Percentiles rank a stretch among this genome's conserved stretches.
Evolutionary conservation across 2,888 invertebrate species (phyloP).

Genomic region (Tricholauxania praeusta): DNA sequence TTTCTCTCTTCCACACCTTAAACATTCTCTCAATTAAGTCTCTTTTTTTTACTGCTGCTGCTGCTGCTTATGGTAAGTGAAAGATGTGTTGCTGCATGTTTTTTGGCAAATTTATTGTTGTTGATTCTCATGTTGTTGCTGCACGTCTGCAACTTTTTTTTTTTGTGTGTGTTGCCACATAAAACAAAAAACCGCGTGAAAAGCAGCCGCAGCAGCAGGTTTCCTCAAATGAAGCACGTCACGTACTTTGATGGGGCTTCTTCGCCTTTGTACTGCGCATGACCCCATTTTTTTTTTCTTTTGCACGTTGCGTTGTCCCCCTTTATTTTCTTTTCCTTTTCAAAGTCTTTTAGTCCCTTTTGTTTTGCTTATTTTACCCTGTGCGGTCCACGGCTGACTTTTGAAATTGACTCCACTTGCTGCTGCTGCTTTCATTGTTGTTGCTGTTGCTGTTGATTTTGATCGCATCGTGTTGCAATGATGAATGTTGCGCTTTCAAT

Average conservation of each 20-base stretch:
- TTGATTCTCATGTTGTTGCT: no score
- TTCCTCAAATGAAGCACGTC: slow-evolving; percentile 30
- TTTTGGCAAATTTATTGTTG: no score
- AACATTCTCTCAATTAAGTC: no score
- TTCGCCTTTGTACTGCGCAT: slow-evolving; percentile 45
- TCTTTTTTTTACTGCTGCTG: no score
- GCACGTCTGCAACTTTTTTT: no score
- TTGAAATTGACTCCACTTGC: slow-evolving; percentile 30
- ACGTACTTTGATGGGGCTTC: slow-evolving; percentile 32
- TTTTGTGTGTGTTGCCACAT: no score
- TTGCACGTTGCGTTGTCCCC: slow-evolving; percentile 12
- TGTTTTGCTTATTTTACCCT: neutral
- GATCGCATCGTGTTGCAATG: slow-evolving; percentile 44
- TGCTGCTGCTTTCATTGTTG: slow-evolving; percentile 6
- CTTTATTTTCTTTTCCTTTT: neutral
- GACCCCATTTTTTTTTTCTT: slow-evolving; percentile 52
- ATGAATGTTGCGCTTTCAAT: slow-evolving; percentile 62
- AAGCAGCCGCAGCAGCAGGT: slow-evolving; percentile 30
- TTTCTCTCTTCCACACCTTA: no score
- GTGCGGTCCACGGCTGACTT: slow-evolving; percentile 13
- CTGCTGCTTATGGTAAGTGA: no score
- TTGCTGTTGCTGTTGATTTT: neutral
- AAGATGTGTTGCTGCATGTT: no score
- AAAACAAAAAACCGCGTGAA: no score
- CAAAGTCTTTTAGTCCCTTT: neutral